Conservation (phyloP, 2,797 vertebrate species). For the Fistularia tabacaria region DNA sequence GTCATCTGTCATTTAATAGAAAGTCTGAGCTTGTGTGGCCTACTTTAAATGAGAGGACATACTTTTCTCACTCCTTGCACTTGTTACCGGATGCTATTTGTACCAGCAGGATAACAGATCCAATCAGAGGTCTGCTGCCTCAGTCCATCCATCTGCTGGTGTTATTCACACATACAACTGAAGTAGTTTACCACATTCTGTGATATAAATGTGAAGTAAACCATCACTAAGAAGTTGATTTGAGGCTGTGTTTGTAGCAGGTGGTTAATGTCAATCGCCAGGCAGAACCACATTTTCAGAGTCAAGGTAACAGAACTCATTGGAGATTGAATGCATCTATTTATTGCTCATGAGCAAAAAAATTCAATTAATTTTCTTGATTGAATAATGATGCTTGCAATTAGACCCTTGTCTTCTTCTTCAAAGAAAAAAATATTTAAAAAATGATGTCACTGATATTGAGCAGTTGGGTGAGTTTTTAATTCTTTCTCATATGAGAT, state of each 20-base stretch:
- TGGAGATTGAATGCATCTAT: slow-evolving; percentile 41
- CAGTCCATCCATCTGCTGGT: slow-evolving; percentile 14
- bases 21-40: slow-evolving; percentile 23
- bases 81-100: slow-evolving; percentile 29
- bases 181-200: slow-evolving; percentile 33
- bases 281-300: slow-evolving; percentile 9
- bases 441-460: slow-evolving; percentile 15
- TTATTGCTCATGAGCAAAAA: slow-evolving; percentile 49
- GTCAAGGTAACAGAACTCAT: slow-evolving; percentile 28
- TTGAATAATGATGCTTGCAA: slow-evolving; percentile 49
- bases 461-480: slow-evolving; percentile 12
- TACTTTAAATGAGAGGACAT: slow-evolving; percentile 40
- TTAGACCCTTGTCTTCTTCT: slow-evolving; percentile 33
- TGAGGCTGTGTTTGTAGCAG: slow-evolving; percentile 21
- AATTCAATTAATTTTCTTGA: slow-evolving; percentile 46
- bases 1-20: slow-evolving; percentile 66
- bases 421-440: slow-evolving; percentile 32
- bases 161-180: slow-evolving; percentile 32
- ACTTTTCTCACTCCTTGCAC: slow-evolving; percentile 24
- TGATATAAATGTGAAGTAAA: slow-evolving; percentile 38
- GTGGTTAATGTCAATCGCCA: slow-evolving; percentile 32
- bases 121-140: slow-evolving; percentile 28
- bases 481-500: background rate
- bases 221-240: slow-evolving; percentile 21
- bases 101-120: slow-evolving; percentile 26